Evolutionary conservation across 2,113 vertebrate species (phyloP).

Genomic region (Aythya baeri): DNA sequence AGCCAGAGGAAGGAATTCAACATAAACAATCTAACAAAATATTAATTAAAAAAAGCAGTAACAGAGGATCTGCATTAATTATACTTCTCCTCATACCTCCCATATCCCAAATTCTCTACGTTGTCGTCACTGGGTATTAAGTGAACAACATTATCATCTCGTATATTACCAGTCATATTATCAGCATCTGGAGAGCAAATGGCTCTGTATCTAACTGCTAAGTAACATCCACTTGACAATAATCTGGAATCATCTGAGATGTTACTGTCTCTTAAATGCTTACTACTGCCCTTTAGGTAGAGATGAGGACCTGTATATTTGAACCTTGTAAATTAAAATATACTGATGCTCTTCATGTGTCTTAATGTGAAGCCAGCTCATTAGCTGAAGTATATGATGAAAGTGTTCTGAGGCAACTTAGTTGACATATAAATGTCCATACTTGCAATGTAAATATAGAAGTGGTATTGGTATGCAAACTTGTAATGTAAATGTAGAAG

Average conservation of each 20-base stretch:
- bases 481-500: too few relatives aligned
- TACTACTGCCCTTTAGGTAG: background rate
- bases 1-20: background rate
- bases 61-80: background rate
- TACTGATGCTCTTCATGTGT: background rate
- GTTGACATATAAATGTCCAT: background rate
- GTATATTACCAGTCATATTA: background rate
- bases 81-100: background rate
- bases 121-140: background rate
- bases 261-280: background rate
- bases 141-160: background rate
- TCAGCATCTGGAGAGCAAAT: background rate
- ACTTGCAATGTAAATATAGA: background rate
- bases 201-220: background rate
- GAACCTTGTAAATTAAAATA: background rate
- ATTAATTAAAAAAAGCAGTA: background rate
- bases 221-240: background rate
- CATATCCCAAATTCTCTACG: background rate
- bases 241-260: background rate
- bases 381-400: background rate
- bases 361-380: background rate
- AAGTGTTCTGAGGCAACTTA: background rate
- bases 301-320: background rate
- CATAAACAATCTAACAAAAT: background rate
- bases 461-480: too few relatives aligned